Evolutionary conservation across 2,797 vertebrate genomes (phyloP), one percentile per base, ranked within the genome.

Genomic region (Alauda arvensis): DNA sequence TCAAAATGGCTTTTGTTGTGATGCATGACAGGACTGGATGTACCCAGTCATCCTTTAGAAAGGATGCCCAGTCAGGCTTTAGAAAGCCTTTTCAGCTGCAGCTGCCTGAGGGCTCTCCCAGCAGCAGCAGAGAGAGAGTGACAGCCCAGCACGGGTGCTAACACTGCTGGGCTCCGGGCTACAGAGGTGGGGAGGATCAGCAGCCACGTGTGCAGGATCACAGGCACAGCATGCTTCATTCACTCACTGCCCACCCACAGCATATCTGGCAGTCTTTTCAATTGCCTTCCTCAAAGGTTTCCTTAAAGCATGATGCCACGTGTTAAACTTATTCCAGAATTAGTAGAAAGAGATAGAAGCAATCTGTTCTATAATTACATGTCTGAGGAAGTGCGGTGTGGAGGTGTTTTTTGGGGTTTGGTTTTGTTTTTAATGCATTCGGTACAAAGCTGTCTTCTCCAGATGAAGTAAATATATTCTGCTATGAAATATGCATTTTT

Each of bases 381-480:
- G 28, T 51, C 53, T 63, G 60, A 90, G 85, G 78, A 63, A 61
- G 63, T 67, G 8, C 2, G 0, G 11, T 4, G 2, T 18, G 33
- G 25, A 57, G 20, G 6, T 1, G 24, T 76, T 51, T 28, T 34
- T 8, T 34, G 23, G 9, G 7, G 2, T 42, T 17, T 55, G 5
- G 20, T 28, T 57, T 16, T 17, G 49, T 37, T 71, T 70, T 49
- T 34, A 18, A 34, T 69, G 42, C 53, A 34, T 91, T 52, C 56
- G 11, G 8, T 60, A 15, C 40, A 85, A 63, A 77, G 83, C 83
- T 86, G 14, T 71, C 26, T 43, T 66, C 55, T 75, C 33, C 37
- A 43, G 69, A 71, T 76, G 42, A 94, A 81, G 52, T 67, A 92
- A 91, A 93, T 87, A 67, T 57, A 77, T 86, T 93, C 79, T 85